phyloP scores from a whole-genome alignment of 2,888 invertebrate genomes.

The Metopia argyrocephala region DNA sequence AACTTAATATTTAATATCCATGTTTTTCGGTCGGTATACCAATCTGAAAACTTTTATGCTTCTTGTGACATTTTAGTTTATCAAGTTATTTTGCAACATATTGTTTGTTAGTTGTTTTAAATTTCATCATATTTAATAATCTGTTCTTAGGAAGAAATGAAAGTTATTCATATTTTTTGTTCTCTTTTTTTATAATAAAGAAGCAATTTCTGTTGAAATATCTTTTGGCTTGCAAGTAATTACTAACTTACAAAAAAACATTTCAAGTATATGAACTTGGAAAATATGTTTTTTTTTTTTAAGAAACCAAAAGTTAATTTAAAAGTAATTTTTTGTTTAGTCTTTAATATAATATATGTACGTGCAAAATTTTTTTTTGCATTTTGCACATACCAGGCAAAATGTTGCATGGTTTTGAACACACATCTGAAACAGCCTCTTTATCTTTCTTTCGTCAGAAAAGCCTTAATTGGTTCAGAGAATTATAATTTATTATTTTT shows the following conservation, averaged over 20 bases:
- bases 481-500: too few relatives aligned
- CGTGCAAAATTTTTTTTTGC: too few relatives aligned
- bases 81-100: slow-evolving; percentile 42
- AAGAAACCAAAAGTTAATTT: background rate
- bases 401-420: too few relatives aligned
- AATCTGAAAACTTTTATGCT: background rate
- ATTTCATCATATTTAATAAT: slow-evolving; percentile 46
- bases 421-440: too few relatives aligned
- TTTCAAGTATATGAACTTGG: slow-evolving; percentile 3
- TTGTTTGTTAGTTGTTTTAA: slow-evolving; percentile 34
- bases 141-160: slow-evolving; percentile 13
- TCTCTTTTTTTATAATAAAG: background rate
- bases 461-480: too few relatives aligned
- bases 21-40: background rate
- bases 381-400: too few relatives aligned
- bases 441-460: too few relatives aligned
- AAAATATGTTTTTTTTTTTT: background rate
- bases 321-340: background rate
- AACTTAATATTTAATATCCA: background rate
- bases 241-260: background rate
- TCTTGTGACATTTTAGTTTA: slow-evolving; percentile 2
- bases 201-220: background rate
- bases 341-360: too few relatives aligned
- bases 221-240: background rate
- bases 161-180: background rate